A percentile compares a stretch with the other conserved stretches of the same genome.
Conservation (phyloP, 2,888 invertebrate species). For the Scaptomyza flava region DNA sequence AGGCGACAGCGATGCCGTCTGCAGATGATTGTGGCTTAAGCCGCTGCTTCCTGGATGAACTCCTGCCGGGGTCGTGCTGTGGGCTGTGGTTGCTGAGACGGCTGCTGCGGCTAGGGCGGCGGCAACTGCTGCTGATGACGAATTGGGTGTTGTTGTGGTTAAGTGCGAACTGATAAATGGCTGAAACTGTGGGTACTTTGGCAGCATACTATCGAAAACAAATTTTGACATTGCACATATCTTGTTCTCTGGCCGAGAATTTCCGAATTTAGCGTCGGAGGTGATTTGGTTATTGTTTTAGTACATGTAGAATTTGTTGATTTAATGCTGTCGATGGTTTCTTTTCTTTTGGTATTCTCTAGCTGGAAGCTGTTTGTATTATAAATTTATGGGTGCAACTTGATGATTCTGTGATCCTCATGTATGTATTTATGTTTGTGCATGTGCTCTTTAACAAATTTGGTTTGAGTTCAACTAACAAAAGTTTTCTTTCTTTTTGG, state of each 20-base stretch:
- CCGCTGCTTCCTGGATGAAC: slow-evolving; percentile 71
- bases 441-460: slow-evolving; percentile 66
- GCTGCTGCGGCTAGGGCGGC: slow-evolving; percentile 85
- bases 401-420: background rate
- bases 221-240: slow-evolving; percentile 96
- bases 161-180: slow-evolving; percentile 85
- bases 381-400: slow-evolving; percentile 16
- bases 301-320: slow-evolving; percentile 9
- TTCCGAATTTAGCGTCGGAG: slow-evolving; percentile 53
- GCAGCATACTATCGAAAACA: slow-evolving; percentile 99
- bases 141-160: slow-evolving; percentile 85
- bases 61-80: slow-evolving; percentile 64
- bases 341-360: slow-evolving; percentile 18
- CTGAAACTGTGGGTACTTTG: slow-evolving; percentile 94
- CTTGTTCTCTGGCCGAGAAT: slow-evolving; percentile 78
- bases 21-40: slow-evolving; percentile 80
- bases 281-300: slow-evolving; percentile 35
- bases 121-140: slow-evolving; percentile 90
- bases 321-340: slow-evolving; percentile 19
- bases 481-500: too few species aligned
- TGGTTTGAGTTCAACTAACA: slow-evolving; percentile 62
- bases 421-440: slow-evolving; percentile 18
- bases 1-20: slow-evolving; percentile 75
- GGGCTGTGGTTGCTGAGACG: slow-evolving; percentile 77
- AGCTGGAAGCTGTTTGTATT: background rate